Conservation (phyloP, 2,797 vertebrate species). For the Falco berigora region DNA sequence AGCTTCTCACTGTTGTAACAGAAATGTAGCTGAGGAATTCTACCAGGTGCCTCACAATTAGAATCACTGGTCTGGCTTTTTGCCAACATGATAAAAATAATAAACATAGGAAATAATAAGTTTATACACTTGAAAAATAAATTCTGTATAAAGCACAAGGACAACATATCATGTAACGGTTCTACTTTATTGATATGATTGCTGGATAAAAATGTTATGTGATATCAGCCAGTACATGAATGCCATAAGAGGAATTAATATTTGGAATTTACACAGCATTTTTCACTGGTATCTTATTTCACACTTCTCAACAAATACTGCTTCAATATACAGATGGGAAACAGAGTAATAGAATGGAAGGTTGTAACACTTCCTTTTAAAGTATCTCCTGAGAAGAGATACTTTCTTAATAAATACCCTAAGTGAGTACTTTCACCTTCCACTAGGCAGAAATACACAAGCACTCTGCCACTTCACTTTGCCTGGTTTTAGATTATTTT, state of each 20-base stretch:
- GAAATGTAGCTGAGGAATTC: background rate
- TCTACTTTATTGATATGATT: background rate
- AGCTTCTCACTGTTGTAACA: background rate
- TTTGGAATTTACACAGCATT: background rate
- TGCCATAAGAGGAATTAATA: background rate
- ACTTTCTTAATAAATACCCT: background rate
- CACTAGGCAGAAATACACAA: background rate
- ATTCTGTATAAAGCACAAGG: background rate
- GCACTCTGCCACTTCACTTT: background rate
- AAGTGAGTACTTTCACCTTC: background rate
- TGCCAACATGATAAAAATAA: background rate
- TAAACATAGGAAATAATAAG: background rate
- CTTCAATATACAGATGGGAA: background rate
- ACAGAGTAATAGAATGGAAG: background rate
- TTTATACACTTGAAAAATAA: background rate
- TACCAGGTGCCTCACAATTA: background rate
- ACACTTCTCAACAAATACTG: background rate
- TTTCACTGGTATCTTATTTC: background rate
- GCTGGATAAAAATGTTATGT: background rate
- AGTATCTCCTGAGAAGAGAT: background rate
- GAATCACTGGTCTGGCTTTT: background rate
- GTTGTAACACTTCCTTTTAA: background rate
- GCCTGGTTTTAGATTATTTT: background rate
- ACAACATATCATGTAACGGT: background rate
- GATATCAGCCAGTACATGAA: background rate